These are phyloP conservation scores for Sminthopsis crassicaudata DNA, from an alignment of 2,113 vertebrate genomes.

Conservation along the genomic window DNA sequence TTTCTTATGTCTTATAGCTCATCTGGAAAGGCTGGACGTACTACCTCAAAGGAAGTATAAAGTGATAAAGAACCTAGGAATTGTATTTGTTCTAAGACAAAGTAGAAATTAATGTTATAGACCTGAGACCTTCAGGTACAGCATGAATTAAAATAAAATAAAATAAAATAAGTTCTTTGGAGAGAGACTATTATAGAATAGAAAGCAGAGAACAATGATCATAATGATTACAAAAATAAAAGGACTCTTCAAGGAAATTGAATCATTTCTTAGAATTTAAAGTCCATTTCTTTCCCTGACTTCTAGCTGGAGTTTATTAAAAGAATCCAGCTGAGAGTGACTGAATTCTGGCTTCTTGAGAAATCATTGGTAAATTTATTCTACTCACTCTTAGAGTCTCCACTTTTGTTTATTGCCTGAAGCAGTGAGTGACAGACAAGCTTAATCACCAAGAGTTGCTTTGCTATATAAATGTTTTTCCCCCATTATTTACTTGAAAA, in stretches of 20 bases:
- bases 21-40: not conserved
- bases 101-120: not conserved
- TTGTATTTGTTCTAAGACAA: not conserved
- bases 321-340: not conserved
- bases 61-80: not conserved
- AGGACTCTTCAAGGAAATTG: not conserved
- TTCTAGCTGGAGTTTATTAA: not conserved
- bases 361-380: not conserved
- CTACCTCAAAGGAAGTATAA: not conserved
- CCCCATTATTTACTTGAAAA: not conserved
- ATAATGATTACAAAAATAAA: not conserved
- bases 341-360: not conserved
- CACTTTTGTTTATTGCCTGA: not conserved
- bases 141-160: not conserved
- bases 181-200: not conserved
- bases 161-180: not conserved
- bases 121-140: not conserved
- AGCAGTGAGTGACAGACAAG: not conserved
- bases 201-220: not conserved
- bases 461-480: not conserved
- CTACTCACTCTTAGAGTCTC: not conserved
- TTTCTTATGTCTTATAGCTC: not conserved
- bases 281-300: not conserved
- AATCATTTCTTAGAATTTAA: not conserved
- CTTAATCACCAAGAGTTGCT: not conserved